Conservation (phyloP, 2,888 invertebrate genomes). For the Euzophera pinguis region DNA sequence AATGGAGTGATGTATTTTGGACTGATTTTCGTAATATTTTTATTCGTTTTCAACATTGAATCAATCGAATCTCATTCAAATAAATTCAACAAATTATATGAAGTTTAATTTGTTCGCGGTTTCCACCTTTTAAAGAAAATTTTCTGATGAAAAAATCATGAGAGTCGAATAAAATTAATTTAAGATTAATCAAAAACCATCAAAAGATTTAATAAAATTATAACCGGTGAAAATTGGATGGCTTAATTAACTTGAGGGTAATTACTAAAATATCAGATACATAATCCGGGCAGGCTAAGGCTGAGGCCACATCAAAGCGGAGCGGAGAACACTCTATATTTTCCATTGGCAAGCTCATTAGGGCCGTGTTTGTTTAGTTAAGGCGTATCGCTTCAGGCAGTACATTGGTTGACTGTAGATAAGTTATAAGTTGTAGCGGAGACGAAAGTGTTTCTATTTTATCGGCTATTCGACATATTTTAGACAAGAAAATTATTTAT, state of each 20-base stretch:
- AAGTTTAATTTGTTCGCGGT: too few relatives aligned
- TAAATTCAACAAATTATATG: too few relatives aligned
- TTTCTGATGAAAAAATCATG: not conserved
- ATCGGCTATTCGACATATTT: not conserved
- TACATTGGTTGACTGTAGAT: conserved; percentile 22
- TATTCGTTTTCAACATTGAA: too few relatives aligned
- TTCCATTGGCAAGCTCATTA: conserved; percentile 45
- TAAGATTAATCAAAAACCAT: conserved; percentile 1
- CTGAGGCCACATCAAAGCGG: conserved; percentile 17
- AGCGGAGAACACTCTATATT: conserved; percentile 30
- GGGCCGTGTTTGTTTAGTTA: conserved; percentile 42
- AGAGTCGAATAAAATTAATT: not conserved
- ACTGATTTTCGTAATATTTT: too few relatives aligned
- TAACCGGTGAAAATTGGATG: conserved; percentile 10
- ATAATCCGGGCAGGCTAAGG: conserved; percentile 4
- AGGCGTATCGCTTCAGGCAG: conserved; percentile 39
- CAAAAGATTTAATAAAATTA: not conserved
- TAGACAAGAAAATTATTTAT: too few relatives aligned
- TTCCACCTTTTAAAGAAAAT: not conserved
- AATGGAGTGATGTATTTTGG: too few relatives aligned
- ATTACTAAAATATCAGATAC: conserved; percentile 9
- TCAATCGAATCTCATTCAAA: too few relatives aligned
- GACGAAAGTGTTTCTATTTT: not conserved
- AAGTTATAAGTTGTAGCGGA: conserved; percentile 19
- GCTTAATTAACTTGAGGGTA: conserved; percentile 5